Base-by-base conservation (phyloP, 2,113 vertebrate species). In the Diglossa brunneiventris region DNA sequence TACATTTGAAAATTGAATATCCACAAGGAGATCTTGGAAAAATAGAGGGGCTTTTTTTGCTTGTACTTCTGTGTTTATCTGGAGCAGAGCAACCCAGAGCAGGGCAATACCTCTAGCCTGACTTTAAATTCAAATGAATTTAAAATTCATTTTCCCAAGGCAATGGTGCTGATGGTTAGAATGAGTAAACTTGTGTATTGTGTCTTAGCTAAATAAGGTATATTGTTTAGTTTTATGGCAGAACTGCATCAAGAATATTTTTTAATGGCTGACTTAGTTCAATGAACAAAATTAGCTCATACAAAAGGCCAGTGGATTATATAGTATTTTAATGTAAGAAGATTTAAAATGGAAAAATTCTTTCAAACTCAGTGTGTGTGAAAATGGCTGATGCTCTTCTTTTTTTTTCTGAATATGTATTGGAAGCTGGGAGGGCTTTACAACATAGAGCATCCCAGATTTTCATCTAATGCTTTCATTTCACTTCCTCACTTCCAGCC, bases 401-500 rank as follows among this genome's bases (percentile, higher is more conserved):
- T 49, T 37, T 37, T 31, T 63, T 67, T 9, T 80, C 21, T 63
- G 41, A 86, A 86, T 55, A 77, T 33, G 6, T 46, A n/a, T 28
- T 55, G 15, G 67, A 68, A 63, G 7, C 16, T 47, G 31, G 13
- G 23, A 87, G 15, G 15, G 12, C 14, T 75, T 94, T 92, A 35
- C 7, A 41, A 23, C 12, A 37, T 27, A 75, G 3, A 68, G 7
- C 22, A 85, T 37, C 41, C 72, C 47, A 67, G 35, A 59, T 84
- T 84, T 87, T 82, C 21, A 63, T 30, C 15, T 64, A 70, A 59
- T 39, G 9, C 4, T 56, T 68, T 89, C 7, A 68, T 33, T 55
- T 49, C 1, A 0, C 14, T 84, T 93, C 13, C n/a, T 35, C 1
- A 0, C 7, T 68, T 18, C 28, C 35, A 44, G 6, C 17, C 31